Evolutionary conservation across 2,113 vertebrate species (phyloP).

Genomic region (Leiothrix lutea): DNA sequence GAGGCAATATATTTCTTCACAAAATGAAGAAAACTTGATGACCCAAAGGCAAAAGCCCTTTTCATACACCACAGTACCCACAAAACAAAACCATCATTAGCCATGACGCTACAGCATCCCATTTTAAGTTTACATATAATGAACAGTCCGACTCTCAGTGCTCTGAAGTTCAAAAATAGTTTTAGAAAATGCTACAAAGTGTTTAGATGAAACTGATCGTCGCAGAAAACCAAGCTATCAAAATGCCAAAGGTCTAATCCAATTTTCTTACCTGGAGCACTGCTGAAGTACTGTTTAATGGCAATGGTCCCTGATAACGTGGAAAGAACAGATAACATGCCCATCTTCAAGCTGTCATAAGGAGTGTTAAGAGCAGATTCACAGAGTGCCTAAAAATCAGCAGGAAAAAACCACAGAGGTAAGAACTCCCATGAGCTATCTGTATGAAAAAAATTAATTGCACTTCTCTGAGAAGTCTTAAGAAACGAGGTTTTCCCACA

Average conservation of each 20-base stretch:
- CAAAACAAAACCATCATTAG: neutral
- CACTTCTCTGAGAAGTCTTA: neutral
- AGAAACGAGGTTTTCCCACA: neutral
- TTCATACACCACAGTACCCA: neutral
- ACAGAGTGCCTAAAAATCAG: constrained; percentile 82
- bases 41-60: neutral
- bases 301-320: constrained; percentile 90
- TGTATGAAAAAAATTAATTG: neutral
- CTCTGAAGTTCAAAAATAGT: neutral
- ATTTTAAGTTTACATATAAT: rapidly evolving
- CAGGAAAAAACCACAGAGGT: neutral
- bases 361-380: constrained; percentile 93
- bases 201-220: neutral
- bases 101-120: neutral
- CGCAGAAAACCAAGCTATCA: neutral
- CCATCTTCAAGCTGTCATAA: constrained; percentile 92
- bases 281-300: constrained; percentile 91
- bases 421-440: neutral
- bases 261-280: constrained; percentile 77
- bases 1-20: neutral
- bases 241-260: neutral
- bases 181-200: neutral
- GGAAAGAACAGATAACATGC: constrained; percentile 93
- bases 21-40: neutral
- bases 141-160: neutral